Evolutionary conservation across 2,113 vertebrate species (phyloP).

Genomic region (Rhinolophus sinicus): DNA sequence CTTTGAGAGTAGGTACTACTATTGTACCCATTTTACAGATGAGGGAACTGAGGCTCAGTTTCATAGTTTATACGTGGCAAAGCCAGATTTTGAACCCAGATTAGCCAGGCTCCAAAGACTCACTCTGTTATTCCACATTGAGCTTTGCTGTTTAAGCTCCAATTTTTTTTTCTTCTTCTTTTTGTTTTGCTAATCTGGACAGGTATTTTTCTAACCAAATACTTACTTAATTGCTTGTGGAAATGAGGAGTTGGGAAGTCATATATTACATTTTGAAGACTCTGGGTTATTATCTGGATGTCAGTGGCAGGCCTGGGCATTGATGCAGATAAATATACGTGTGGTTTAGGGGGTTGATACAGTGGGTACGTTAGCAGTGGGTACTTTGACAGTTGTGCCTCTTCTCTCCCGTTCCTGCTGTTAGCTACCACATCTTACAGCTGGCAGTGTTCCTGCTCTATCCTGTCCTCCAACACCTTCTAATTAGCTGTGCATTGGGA

Average conservation of each 20-base stretch:
- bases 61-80: neutral
- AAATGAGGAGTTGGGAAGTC: neutral
- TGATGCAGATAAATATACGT: neutral
- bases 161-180: neutral
- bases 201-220: neutral
- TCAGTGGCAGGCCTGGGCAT: neutral
- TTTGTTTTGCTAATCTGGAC: neutral
- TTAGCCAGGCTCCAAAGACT: neutral
- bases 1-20: neutral
- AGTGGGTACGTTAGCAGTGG: neutral
- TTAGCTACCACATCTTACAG: neutral
- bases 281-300: neutral
- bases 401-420: neutral
- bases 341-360: too few relatives aligned
- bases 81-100: neutral
- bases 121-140: neutral
- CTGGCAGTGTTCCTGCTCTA: neutral
- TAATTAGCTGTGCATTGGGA: neutral
- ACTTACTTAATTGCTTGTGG: neutral
- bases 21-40: neutral
- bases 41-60: neutral
- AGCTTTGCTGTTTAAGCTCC: neutral
- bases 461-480: neutral
- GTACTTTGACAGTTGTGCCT: neutral
- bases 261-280: neutral